Base-by-base conservation (phyloP, 2,113 vertebrate species). In the Syngnathus scovelli region DNA sequence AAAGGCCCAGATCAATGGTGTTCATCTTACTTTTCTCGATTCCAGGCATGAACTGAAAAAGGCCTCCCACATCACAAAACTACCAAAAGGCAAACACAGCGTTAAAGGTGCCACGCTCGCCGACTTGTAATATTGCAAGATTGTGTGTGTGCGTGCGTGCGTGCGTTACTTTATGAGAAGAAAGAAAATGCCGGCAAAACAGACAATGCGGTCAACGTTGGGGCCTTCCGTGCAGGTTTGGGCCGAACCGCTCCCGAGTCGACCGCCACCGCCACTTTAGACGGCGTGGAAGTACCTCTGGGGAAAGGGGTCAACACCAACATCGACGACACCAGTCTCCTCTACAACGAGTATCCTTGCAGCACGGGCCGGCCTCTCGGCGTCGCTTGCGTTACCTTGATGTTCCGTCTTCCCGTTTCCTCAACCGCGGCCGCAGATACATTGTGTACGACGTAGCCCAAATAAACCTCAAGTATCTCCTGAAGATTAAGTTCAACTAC, bases 261-360 rank as follows among this genome's bases (percentile, higher is more conserved):
- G 36, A 78, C 85, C 6, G 93, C 93, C 18, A 90, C 93, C 5
- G 84, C 91, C 33, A 90, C 83, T 65, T 84, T 98, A 72, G 91
- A 95, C 0, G 96, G 94, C 0, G 93, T 96, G 16, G 93, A 98
- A 44, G 93, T 99, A 71, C 96, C 96, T 21, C 79, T 98, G 18
- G 96, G 97, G 23, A 95, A 92, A 67, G 95, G 94, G 49, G 51
- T 85, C 74, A 78, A 94, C 13, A 94, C 95, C 0, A 94, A 95
- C 81, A 92, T 96, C 16, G 94, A 91, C 0, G 95, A 98, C 82
- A 95, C 96, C 16, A 96, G 94, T 80, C 95, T 99, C 41, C 92
- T 99, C 10, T 99, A 99, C 91, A 99, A 99, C 10, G 97, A 99
- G 97, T 99, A 99, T 99, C 96, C 95, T 99, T 96, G 37, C 27